Conservation (phyloP, 2,113 vertebrate genomes). For the Crotalus viridis region DNA sequence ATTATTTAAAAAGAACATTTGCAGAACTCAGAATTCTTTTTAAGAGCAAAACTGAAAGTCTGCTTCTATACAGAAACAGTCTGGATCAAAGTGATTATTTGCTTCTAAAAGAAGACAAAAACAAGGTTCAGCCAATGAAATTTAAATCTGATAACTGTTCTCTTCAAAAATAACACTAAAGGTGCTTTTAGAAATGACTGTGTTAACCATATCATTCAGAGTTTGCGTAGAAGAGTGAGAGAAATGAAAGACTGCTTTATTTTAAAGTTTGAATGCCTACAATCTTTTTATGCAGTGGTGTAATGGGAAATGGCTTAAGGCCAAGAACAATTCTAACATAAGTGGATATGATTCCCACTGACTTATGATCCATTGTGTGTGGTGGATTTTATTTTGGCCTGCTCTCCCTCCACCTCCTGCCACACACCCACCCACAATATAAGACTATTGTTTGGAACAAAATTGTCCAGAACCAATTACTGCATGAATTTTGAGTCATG, state of each 20-base stretch:
- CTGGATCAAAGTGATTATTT: not conserved
- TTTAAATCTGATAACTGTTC: not conserved
- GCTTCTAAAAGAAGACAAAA: not conserved
- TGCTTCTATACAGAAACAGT: not conserved
- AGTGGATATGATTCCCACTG: not conserved
- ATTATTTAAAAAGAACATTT: not conserved
- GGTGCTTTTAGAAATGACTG: slow-evolving; percentile 7
- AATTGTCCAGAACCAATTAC: rapidly evolving
- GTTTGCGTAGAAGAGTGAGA: rapidly evolving
- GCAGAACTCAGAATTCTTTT: not conserved
- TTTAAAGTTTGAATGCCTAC: slow-evolving; percentile 25
- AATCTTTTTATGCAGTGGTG: not conserved
- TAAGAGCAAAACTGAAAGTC: not conserved
- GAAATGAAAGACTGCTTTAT: slow-evolving; percentile 13
- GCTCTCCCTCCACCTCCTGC: not conserved
- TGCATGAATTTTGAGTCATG: not conserved
- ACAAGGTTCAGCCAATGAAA: not conserved
- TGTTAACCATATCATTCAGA: not conserved
- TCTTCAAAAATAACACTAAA: not conserved
- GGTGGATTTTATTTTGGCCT: not conserved
- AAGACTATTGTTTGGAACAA: not conserved
- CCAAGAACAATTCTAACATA: not conserved
- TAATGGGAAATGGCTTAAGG: slow-evolving; percentile 46
- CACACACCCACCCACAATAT: not conserved
- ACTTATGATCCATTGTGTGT: not conserved